Percentiles rank a stretch among this genome's conserved stretches.
These are phyloP conservation scores for Gastracanthus pulcherrimus DNA, from an alignment of 2,888 invertebrate genomes.

Conservation along the genomic window DNA sequence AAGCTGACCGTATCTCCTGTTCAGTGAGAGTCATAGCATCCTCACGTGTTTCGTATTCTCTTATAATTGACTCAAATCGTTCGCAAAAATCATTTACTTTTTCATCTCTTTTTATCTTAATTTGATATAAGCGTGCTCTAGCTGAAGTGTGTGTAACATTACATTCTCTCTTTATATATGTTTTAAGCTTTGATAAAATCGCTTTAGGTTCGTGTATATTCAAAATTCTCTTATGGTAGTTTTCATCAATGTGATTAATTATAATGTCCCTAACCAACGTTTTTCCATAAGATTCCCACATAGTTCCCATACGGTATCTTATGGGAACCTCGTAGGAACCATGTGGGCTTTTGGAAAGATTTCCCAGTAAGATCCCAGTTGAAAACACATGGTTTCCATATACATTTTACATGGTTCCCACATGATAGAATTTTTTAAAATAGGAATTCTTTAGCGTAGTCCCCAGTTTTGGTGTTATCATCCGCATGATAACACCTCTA, in stretches of 20 bases:
- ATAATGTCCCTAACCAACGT: constrained; percentile 34
- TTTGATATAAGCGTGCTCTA: constrained; percentile 21
- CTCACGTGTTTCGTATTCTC: constrained; percentile 28
- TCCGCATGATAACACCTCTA: no score
- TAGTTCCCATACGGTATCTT: no score
- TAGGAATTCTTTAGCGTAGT: no score
- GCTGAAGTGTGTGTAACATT: constrained; percentile 16
- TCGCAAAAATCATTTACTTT: constrained; percentile 24
- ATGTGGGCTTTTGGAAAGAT: no score
- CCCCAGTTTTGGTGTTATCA: no score
- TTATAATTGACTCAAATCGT: constrained; percentile 6
- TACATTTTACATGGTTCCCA: no score
- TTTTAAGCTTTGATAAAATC: constrained; percentile 22
- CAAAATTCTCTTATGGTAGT: constrained; percentile 21
- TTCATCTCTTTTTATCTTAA: constrained; percentile 14
- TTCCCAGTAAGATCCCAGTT: no score
- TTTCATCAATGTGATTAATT: constrained; percentile 32
- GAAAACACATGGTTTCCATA: no score
- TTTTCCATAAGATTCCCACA: no score
- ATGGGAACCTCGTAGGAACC: no score
- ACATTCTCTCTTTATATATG: constrained; percentile 9
- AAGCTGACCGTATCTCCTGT: constrained; percentile 19
- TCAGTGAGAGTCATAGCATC: neutral
- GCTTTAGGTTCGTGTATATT: neutral
- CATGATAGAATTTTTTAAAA: no score